These are phyloP conservation scores for Copidosoma aretas DNA, from an alignment of 2,888 invertebrate genomes.

Conservation along the genomic window DNA sequence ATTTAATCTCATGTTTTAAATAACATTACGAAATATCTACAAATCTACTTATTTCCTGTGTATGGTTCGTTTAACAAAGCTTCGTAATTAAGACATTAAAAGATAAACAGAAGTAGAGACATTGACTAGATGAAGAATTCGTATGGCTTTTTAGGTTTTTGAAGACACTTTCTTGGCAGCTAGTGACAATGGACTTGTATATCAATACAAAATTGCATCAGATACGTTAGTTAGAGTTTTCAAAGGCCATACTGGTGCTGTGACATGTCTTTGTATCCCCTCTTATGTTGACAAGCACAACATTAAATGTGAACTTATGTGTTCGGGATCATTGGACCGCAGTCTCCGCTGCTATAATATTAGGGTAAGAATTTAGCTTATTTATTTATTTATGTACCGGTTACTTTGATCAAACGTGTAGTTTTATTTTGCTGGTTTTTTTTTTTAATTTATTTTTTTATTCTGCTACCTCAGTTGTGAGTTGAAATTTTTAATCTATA, in stretches of 20 bases:
- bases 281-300: conserved; percentile 54
- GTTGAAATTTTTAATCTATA: no score
- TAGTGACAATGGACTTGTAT: conserved; percentile 70
- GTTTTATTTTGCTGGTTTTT: not conserved
- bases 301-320: conserved; percentile 65
- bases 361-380: conserved; percentile 59
- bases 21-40: not conserved
- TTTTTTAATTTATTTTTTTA: no score
- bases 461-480: no score
- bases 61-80: no score
- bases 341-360: conserved; percentile 69
- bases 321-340: conserved; percentile 71
- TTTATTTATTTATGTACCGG: not conserved
- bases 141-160: conserved; percentile 64
- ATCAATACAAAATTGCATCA: conserved; percentile 66
- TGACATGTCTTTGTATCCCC: conserved; percentile 69
- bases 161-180: conserved; percentile 70
- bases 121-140: conserved; percentile 28
- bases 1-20: not conserved
- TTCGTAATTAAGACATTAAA: not conserved
- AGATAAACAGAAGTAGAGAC: not conserved
- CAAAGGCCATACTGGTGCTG: conserved; percentile 68
- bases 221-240: conserved; percentile 67
- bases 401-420: conserved; percentile 1
- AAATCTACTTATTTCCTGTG: no score